phyloP scores from a whole-genome alignment of 2,888 invertebrate species.

The Choristoneura rosaceana region DNA sequence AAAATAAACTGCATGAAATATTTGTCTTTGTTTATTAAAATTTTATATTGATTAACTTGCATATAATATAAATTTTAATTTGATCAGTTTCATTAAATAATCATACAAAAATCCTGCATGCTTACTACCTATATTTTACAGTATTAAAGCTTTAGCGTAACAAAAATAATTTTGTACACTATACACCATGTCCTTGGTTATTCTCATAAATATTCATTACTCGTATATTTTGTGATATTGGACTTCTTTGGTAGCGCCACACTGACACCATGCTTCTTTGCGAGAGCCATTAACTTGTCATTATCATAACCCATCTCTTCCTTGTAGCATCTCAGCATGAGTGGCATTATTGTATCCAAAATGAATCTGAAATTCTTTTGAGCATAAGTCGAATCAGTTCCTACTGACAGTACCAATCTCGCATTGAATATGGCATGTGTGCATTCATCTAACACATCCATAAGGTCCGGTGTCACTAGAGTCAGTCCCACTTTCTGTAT shows the following conservation, averaged over 20 bases:
- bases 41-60: constrained; percentile 81
- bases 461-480: constrained; percentile 90
- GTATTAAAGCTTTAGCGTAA: constrained; percentile 84
- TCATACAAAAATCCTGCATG: constrained; percentile 82
- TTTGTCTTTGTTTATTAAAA: constrained; percentile 76
- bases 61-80: constrained; percentile 81
- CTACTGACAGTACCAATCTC: constrained; percentile 86
- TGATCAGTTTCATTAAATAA: constrained; percentile 82
- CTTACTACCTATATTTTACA: constrained; percentile 83
- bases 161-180: constrained; percentile 77
- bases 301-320: constrained; percentile 87
- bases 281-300: constrained; percentile 78
- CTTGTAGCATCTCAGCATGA: constrained; percentile 87
- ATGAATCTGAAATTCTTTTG: constrained; percentile 90
- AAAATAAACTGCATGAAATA: constrained; percentile 66
- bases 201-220: constrained; percentile 87
- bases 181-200: constrained; percentile 60
- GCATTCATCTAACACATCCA: constrained; percentile 89
- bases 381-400: constrained; percentile 76
- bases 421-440: constrained; percentile 90
- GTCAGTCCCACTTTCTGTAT: constrained; percentile 91
- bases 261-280: constrained; percentile 83
- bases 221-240: constrained; percentile 88
- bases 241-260: constrained; percentile 85
- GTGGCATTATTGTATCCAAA: constrained; percentile 87